Evolutionary conservation across 1,140 invertebrate genomes (phyloP).

Genomic region (honey bee (Apis mellifera)): Amel_HAv3.1 CM009933.2:2307501-2308000

Average conservation of each 20-base stretch:
- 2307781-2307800: not conserved
- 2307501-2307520: not conserved
- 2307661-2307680: no score
- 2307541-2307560: not conserved
- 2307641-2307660: not conserved
- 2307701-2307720: not conserved
- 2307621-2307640: not conserved
- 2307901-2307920: no score
- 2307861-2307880: not conserved
- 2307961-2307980: not conserved
- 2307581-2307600: not conserved
- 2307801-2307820: not conserved
- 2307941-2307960: not conserved
- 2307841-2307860: not conserved
- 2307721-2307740: slow-evolving; percentile 8
- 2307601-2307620: not conserved
- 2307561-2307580: not conserved
- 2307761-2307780: not conserved
- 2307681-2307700: not conserved
- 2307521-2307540: not conserved
- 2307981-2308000: not conserved
- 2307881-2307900: not conserved
- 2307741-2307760: not conserved
- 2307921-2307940: not conserved
- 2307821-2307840: no score